Evolutionary conservation across 2,113 vertebrate genomes (phyloP), one percentile per base, ranked within the genome.

Genomic region (Festucalex cinctus): DNA sequence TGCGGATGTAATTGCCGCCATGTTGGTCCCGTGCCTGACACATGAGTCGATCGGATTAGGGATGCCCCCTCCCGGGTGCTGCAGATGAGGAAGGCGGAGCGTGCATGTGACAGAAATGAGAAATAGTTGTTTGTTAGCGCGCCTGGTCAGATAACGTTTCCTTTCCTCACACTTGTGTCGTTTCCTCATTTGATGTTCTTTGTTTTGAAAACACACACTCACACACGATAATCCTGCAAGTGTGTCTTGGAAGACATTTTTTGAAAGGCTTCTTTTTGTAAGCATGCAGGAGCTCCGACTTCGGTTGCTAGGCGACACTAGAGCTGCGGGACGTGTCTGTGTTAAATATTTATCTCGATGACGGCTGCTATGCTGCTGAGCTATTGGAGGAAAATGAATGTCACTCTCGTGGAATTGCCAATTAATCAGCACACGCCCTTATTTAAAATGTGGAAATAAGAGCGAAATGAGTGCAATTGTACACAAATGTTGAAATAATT

Each of bases 21-120:
- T 39, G 37, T 69, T 65, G 80, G 74, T 82, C 80, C 81, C 79
- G 84, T 86, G 86, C 86, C 73, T 71, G 61, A 76, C 76, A 74
- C 62, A 67, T 19, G 64, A 71, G 78, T 69, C 71, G 56, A 51
- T 76, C 78, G 77, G 84, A 88, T 90, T 87, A 88, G 71, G 32
- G 17, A 13, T 9, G 0, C 70, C 36, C 65, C 67, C 79, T 79
- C 75, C 68, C 77, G 24, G 65, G 60, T 65, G 83, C 80, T 41
- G 36, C 35, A 48, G 12, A 79, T 19, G 71, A 77, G 68, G 71
- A 69, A 62, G 79, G 70, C 19, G 66, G 57, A 53, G 65, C 26
- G 77, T 66, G 65, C 26, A 77, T 66, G 79, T 76, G 84, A 72
- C 77, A 70, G 43, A 72, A 80, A 84, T 79, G 62, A 69, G 56